Conservation (phyloP, 2,888 invertebrate genomes). For the Drosophila monieri region DNA sequence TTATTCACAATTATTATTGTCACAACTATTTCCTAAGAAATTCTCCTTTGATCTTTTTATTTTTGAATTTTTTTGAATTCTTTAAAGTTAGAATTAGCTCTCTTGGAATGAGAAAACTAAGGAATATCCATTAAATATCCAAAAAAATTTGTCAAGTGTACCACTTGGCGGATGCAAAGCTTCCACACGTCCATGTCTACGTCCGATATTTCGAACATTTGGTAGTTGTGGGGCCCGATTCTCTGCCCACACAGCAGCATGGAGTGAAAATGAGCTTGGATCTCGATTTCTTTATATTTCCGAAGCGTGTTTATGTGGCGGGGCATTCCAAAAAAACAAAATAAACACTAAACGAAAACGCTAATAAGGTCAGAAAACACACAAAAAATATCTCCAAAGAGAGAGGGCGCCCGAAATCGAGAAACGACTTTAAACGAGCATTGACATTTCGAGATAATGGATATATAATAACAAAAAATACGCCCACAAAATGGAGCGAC, state of each 20-base stretch:
- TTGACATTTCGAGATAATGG: conserved; percentile 64
- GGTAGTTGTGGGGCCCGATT: conserved; percentile 45
- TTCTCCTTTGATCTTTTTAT: no score
- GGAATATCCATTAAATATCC: background rate
- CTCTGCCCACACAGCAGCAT: conserved; percentile 70
- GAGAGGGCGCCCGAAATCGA: conserved; percentile 13
- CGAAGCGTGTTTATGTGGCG: conserved; percentile 66
- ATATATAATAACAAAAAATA: conserved; percentile 49
- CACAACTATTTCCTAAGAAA: no score
- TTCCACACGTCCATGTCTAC: conserved; percentile 36
- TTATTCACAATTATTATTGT: no score
- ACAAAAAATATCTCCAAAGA: conserved; percentile 51
- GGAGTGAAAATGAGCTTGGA: conserved; percentile 77
- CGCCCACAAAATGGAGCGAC: conserved; percentile 67
- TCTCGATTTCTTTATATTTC: conserved; percentile 72
- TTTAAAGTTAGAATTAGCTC: no score
- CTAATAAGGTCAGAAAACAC: conserved; percentile 73
- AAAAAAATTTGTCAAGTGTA: conserved; percentile 29
- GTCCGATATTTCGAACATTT: conserved; percentile 36
- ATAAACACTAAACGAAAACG: conserved; percentile 39
- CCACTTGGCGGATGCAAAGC: conserved; percentile 42
- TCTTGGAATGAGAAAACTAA: background rate
- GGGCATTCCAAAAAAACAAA: conserved; percentile 65
- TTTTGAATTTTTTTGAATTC: no score
- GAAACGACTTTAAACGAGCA: conserved; percentile 47